Percentiles rank a stretch among this genome's conserved stretches.
These are phyloP conservation scores for Nephila pilipes DNA, from an alignment of 1,140 invertebrate species.

Conservation along the genomic window DNA sequence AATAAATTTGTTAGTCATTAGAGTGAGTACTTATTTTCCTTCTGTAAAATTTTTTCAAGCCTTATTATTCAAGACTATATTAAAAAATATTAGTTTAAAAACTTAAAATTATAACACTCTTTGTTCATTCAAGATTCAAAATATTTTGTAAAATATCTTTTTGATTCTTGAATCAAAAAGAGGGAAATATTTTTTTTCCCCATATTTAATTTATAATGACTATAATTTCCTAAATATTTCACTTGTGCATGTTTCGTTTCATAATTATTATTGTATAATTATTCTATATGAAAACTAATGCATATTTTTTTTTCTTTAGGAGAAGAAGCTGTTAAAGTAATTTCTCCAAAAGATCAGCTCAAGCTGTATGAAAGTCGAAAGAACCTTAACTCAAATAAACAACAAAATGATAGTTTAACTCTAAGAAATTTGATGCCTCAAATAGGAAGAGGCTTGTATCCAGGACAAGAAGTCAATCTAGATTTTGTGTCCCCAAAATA, in stretches of 20 bases:
- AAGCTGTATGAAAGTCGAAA: conserved; percentile 38
- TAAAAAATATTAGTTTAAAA: no score
- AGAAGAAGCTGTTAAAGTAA: conserved; percentile 5
- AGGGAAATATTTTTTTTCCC: no score
- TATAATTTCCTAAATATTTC: no score
- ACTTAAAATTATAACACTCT: no score
- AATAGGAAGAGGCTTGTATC: conserved; percentile 51
- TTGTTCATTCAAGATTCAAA: no score
- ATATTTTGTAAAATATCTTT: no score
- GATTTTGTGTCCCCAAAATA: conserved; percentile 19
- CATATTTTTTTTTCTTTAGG: neutral
- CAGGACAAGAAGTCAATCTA: conserved; percentile 56
- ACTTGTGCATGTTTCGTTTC: neutral
- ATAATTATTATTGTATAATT: neutral
- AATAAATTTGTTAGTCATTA: no score
- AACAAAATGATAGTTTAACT: conserved; percentile 50
- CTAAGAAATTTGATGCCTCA: conserved; percentile 45
- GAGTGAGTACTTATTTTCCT: no score
- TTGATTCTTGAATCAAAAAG: no score
- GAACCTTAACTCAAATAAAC: neutral
- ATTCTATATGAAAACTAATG: neutral
- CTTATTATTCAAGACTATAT: no score
- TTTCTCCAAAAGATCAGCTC: conserved; percentile 50
- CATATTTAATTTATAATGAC: no score
- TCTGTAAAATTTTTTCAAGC: no score